A percentile compares a stretch with the other conserved stretches of the same genome.
Conservation (phyloP, 2,888 invertebrate species). For the Plagodis dolabraria region DNA sequence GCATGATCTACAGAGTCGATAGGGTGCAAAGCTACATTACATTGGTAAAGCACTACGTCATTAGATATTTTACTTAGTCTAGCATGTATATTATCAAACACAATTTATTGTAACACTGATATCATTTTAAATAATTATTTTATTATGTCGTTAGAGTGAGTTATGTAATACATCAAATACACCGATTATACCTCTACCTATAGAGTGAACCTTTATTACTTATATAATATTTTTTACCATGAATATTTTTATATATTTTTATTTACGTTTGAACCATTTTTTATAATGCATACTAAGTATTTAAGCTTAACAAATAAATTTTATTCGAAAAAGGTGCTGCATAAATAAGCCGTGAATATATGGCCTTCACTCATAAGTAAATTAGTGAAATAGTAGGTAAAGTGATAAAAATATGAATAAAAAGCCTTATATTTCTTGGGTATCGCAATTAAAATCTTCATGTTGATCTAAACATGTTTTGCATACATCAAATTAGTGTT, state of each 20-base stretch:
- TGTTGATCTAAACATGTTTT: too few relatives aligned
- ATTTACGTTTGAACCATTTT: conserved; percentile 9
- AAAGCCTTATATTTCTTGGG: too few relatives aligned
- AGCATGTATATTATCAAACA: conserved; percentile 19
- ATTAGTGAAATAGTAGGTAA: too few relatives aligned
- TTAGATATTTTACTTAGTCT: conserved; percentile 42
- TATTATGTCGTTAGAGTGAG: conserved; percentile 2
- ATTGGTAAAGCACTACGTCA: conserved; percentile 65
- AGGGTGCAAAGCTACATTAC: conserved; percentile 62
- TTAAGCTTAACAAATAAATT: too few relatives aligned
- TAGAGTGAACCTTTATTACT: conserved; percentile 14
- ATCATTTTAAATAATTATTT: conserved; percentile 17
- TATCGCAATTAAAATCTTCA: too few relatives aligned
- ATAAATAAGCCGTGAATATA: too few relatives aligned
- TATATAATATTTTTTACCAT: neutral
- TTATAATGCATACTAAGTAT: conserved; percentile 5
- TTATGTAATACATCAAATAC: conserved; percentile 19
- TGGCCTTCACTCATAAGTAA: too few relatives aligned
- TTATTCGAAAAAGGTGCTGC: too few relatives aligned
- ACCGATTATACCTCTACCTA: conserved; percentile 16
- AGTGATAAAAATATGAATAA: too few relatives aligned
- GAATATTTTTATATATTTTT: neutral
- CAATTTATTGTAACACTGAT: conserved; percentile 16
- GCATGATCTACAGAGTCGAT: conserved; percentile 52
- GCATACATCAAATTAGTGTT: too few relatives aligned